Evolutionary conservation across 2,797 vertebrate genomes (phyloP).

Genomic region (Ataeniobius toweri): DNA sequence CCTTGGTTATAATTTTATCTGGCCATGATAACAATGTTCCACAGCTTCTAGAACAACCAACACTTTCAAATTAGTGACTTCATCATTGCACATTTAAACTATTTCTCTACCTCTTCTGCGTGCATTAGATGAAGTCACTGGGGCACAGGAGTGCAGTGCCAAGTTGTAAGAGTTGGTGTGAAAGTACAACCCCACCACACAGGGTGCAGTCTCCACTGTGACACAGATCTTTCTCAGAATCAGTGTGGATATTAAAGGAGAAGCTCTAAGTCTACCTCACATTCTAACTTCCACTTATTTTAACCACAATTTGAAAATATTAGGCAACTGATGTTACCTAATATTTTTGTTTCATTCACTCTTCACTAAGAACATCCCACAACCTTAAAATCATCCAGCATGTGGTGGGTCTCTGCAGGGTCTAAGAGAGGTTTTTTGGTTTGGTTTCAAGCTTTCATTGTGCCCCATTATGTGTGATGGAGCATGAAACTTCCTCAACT

Average conservation of each 20-base stretch:
- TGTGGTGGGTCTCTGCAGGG: too few relatives aligned
- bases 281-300: neutral
- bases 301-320: too few relatives aligned
- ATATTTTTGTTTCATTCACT: neutral
- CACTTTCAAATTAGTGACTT: conserved; percentile 4
- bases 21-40: neutral
- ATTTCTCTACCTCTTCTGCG: neutral
- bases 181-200: neutral
- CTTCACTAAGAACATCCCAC: neutral
- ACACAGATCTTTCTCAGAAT: too few relatives aligned
- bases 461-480: too few relatives aligned
- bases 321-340: too few relatives aligned
- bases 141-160: neutral
- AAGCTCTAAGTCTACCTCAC: neutral
- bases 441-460: too few relatives aligned
- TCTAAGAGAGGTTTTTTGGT: too few relatives aligned
- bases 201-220: neutral
- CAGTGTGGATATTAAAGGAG: neutral
- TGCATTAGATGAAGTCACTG: neutral
- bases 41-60: neutral
- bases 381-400: neutral
- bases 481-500: too few relatives aligned
- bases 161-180: neutral
- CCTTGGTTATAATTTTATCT: neutral
- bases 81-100: neutral